Evolutionary conservation across 2,113 vertebrate species (phyloP).

Genomic region (Ovis canadensis): DNA sequence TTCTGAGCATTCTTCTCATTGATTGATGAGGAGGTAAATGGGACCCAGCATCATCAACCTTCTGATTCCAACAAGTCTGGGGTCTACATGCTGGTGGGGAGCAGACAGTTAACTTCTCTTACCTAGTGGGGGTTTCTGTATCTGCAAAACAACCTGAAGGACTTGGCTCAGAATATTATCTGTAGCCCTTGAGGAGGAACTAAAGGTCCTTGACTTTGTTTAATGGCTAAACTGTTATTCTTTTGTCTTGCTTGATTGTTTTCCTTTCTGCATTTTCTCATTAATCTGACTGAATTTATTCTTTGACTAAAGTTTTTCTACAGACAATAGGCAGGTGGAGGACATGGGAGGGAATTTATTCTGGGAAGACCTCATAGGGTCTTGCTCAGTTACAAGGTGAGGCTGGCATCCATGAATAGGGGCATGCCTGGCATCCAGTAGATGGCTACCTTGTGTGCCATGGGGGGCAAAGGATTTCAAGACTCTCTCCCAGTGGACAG

Average conservation of each 20-base stretch:
- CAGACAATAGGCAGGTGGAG: neutral
- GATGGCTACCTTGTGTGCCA: rapidly evolving
- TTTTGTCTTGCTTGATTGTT: neutral
- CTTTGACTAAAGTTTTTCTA: neutral
- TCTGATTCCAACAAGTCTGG: neutral
- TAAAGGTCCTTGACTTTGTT: neutral
- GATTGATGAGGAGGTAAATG: neutral
- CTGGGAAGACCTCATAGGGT: neutral
- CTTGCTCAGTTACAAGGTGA: neutral
- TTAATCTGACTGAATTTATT: neutral
- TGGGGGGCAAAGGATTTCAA: rapidly evolving
- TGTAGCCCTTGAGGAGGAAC: neutral
- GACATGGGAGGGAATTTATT: neutral
- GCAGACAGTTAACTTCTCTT: neutral
- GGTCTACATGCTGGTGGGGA: neutral
- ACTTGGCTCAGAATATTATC: neutral
- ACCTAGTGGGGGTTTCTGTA: neutral
- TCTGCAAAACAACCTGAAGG: neutral
- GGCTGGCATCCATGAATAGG: neutral
- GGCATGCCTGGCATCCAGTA: no score
- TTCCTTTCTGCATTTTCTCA: neutral
- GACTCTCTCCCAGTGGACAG: neutral
- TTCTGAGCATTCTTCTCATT: neutral
- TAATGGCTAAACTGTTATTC: neutral
- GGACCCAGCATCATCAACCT: neutral